A percentile compares a stretch with the other conserved stretches of the same genome.
phyloP scores from a whole-genome alignment of 2,797 vertebrate genomes.

The Siniperca undulata region DNA sequence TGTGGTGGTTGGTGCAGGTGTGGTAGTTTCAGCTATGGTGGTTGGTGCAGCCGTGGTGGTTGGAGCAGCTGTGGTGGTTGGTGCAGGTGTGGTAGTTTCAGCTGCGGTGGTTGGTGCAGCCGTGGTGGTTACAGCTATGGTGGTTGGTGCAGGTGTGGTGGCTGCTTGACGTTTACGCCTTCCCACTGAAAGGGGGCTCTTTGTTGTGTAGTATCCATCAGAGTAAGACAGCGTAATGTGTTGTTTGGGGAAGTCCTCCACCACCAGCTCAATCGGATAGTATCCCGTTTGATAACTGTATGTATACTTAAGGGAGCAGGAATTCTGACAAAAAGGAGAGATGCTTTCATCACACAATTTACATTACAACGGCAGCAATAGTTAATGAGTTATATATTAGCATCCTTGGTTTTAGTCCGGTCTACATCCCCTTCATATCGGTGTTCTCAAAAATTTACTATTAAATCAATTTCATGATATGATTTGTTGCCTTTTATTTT shows the following conservation, averaged over 20 bases:
- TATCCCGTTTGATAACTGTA: fast-evolving
- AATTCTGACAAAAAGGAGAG: conserved; percentile 33
- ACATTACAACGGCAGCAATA: not conserved
- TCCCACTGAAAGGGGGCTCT: not conserved
- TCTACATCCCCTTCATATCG: not conserved
- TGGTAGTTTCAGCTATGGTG: not conserved
- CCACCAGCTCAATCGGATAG: conserved; percentile 50
- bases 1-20: not conserved
- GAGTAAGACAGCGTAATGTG: conserved; percentile 44
- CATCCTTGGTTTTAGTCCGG: not conserved
- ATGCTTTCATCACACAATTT: not conserved
- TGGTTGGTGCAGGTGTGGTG: not conserved
- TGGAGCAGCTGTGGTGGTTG: not conserved
- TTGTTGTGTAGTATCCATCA: conserved; percentile 10
- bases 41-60: not conserved
- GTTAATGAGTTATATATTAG: too few species aligned
- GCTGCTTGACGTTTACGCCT: conserved; percentile 3
- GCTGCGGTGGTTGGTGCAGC: too few species aligned
- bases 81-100: not conserved
- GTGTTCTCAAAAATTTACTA: not conserved
- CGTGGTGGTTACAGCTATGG: not conserved
- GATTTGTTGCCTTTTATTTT: not conserved
- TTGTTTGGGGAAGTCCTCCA: conserved; percentile 63
- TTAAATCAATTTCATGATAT: not conserved
- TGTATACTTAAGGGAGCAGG: conserved; percentile 50